Evolutionary conservation across 2,888 invertebrate genomes (phyloP).

Genomic region (Campoplex nolae): DNA sequence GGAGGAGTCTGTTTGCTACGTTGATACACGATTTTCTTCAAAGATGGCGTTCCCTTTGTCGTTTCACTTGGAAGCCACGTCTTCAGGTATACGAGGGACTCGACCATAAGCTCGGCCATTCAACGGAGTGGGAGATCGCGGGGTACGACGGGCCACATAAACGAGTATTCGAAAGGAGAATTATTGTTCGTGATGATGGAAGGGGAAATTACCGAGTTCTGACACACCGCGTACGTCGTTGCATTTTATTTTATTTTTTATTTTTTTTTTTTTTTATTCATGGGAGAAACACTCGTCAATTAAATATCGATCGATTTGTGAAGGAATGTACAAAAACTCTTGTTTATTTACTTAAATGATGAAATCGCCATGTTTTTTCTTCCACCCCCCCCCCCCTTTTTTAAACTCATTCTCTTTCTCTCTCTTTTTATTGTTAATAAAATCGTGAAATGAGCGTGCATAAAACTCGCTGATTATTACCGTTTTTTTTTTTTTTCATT

Average conservation of each 20-base stretch:
- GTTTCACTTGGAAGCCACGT: constrained; percentile 67
- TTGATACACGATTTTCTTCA: constrained; percentile 70
- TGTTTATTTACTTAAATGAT: background rate
- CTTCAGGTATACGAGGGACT: constrained; percentile 42
- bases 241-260: background rate
- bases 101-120: background rate
- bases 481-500: constrained; percentile 13
- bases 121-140: constrained; percentile 7
- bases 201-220: constrained; percentile 5
- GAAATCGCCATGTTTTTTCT: background rate
- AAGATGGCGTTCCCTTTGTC: constrained; percentile 70
- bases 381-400: background rate
- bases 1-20: constrained; percentile 16
- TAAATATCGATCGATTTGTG: background rate
- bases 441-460: background rate
- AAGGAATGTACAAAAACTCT: no score
- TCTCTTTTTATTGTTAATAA: background rate
- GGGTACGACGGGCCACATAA: background rate
- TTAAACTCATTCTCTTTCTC: background rate
- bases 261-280: background rate
- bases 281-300: background rate
- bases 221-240: background rate
- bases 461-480: background rate
- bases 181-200: constrained; percentile 6
- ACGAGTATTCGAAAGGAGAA: constrained; percentile 41